Percentiles rank a stretch among this genome's conserved stretches.
phyloP scores from a whole-genome alignment of 2,113 vertebrate genomes.

The Vimba vimba region DNA sequence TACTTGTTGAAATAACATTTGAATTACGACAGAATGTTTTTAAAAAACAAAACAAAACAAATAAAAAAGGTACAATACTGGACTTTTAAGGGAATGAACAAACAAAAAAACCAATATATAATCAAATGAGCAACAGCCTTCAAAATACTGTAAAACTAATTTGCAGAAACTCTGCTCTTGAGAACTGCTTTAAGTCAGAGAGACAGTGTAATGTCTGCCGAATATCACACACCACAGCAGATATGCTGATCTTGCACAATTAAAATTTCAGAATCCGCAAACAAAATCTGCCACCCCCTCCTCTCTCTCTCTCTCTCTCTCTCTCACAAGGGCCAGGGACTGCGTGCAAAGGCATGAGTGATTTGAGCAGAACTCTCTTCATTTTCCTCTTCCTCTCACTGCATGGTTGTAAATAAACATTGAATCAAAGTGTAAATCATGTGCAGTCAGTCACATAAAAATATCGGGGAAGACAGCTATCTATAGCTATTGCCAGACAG shows the following conservation, averaged over 20 bases:
- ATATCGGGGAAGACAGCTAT: constrained; percentile 7
- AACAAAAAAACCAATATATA: neutral
- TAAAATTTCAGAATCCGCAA: constrained; percentile 25
- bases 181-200: neutral
- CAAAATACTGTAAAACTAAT: neutral
- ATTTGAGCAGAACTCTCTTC: neutral
- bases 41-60: no score
- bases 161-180: neutral
- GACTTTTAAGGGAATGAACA: neutral
- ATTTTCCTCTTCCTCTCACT: constrained; percentile 26
- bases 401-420: constrained; percentile 26
- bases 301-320: no score
- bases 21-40: neutral
- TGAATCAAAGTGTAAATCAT: constrained; percentile 61
- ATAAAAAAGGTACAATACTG: neutral
- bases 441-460: constrained; percentile 30
- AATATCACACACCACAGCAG: constrained; percentile 25
- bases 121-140: neutral
- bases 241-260: constrained; percentile 42
- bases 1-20: neutral
- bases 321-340: neutral
- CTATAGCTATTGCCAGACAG: constrained; percentile 35
- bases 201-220: neutral
- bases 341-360: constrained; percentile 32
- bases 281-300: constrained; percentile 9